phyloP scores from a whole-genome alignment of 2,888 invertebrate species.

The Parapristionchus giblindavisi region DNA sequence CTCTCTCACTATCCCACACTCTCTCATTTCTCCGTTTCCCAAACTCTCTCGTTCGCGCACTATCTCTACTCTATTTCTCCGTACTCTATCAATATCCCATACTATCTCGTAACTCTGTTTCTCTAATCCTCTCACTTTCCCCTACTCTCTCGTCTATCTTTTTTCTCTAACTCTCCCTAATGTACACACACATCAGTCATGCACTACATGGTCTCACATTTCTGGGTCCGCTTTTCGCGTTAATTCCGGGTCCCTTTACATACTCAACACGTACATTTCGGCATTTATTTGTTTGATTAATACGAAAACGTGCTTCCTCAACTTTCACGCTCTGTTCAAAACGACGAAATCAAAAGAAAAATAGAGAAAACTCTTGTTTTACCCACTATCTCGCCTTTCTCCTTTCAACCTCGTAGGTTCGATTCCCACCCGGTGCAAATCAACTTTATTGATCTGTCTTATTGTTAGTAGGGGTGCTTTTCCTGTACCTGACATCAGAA shows the following conservation, averaged over 20 bases:
- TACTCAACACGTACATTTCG: background rate
- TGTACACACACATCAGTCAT: constrained; percentile 5
- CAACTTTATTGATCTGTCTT: no score
- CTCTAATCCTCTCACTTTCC: constrained; percentile 1
- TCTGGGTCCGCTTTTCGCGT: constrained; percentile 25
- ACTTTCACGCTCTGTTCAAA: background rate
- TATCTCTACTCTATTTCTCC: constrained; percentile 6
- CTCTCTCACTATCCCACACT: constrained; percentile 15
- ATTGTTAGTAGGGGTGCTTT: no score
- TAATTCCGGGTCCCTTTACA: no score
- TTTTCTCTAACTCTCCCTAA: constrained; percentile 8
- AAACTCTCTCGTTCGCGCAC: background rate
- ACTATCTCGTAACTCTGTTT: constrained; percentile 8
- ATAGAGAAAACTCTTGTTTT: no score
- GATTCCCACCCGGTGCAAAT: no score
- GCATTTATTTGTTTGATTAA: background rate
- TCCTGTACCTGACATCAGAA: no score
- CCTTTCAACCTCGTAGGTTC: no score
- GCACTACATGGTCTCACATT: constrained; percentile 31
- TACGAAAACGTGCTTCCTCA: background rate
- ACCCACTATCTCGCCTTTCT: no score
- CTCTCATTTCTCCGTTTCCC: constrained; percentile 13
- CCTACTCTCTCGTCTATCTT: constrained; percentile 6
- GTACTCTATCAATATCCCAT: constrained; percentile 6
- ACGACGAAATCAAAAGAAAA: background rate